Evolutionary conservation across 2,888 invertebrate genomes (phyloP).

Genomic region (Nezara viridula): DNA sequence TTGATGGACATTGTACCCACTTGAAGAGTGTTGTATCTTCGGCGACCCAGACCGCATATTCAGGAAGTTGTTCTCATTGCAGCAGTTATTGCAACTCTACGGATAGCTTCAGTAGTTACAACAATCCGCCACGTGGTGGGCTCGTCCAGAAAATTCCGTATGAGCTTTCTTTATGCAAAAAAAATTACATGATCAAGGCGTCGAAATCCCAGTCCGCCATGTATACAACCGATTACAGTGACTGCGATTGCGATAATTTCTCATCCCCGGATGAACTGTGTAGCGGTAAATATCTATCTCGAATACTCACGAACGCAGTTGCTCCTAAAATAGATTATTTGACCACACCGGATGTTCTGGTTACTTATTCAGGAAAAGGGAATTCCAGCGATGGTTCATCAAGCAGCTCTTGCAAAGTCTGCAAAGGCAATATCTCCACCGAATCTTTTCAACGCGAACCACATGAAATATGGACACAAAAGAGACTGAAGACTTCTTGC

Average conservation of each 20-base stretch:
- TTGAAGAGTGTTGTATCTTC: background rate
- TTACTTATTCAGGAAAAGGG: background rate
- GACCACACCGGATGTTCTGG: conserved; percentile 17
- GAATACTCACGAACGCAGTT: background rate
- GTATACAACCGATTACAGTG: background rate
- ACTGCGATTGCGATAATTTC: background rate
- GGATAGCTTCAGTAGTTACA: background rate
- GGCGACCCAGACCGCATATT: background rate
- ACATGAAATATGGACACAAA: background rate
- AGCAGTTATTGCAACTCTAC: background rate
- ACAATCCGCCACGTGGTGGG: background rate
- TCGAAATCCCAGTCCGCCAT: conserved; percentile 19
- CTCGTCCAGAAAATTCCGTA: background rate
- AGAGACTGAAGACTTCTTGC: conserved; percentile 31
- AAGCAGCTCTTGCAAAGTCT: background rate
- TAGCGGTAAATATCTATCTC: conserved; percentile 19
- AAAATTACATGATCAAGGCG: background rate
- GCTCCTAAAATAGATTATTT: background rate
- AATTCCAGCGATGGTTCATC: background rate
- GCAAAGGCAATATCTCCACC: background rate
- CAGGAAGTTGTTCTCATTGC: conserved; percentile 3
- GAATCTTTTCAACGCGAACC: background rate
- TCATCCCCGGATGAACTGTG: background rate
- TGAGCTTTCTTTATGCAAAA: background rate
- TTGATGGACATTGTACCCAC: no score